A percentile compares a stretch with the other conserved stretches of the same genome.
Conservation (phyloP, 2,113 vertebrate genomes). For the Grus americana region DNA sequence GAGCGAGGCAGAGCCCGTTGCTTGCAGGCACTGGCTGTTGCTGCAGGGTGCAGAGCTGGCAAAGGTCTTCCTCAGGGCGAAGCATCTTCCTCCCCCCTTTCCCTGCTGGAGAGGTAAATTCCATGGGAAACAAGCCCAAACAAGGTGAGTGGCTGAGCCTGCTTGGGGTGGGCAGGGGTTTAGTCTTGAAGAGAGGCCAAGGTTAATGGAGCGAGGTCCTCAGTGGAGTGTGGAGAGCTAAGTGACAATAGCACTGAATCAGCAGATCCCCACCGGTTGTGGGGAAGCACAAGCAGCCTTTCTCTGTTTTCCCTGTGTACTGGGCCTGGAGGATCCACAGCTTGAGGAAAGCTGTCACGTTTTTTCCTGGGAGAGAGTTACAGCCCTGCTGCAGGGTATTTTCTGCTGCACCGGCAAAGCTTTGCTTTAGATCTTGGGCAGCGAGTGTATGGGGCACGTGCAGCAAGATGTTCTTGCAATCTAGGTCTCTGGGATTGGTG, state of each 20-base stretch:
- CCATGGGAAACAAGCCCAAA: background rate
- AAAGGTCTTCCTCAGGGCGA: background rate
- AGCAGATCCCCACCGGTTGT: background rate
- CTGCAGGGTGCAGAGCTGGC: background rate
- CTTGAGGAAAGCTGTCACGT: background rate
- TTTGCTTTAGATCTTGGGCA: background rate
- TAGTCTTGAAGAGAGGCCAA: background rate
- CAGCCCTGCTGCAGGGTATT: background rate
- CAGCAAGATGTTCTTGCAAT: background rate
- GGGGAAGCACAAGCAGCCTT: background rate
- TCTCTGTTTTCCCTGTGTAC: background rate
- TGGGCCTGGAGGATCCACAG: background rate
- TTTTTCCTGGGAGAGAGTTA: background rate
- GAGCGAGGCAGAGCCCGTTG: background rate
- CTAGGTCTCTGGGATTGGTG: background rate
- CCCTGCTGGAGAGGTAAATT: background rate
- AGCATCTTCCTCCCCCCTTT: background rate
- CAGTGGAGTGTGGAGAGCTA: background rate
- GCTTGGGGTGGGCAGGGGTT: background rate
- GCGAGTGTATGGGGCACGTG: accelerated
- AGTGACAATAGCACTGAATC: slow-evolving; percentile 8
- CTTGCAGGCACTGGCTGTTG: background rate
- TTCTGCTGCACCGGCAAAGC: background rate
- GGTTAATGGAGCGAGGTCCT: slow-evolving; percentile 10
- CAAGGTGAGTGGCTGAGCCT: background rate